Evolutionary conservation across 2,113 vertebrate genomes (phyloP).

Genomic region (Xiphophorus couchianus): DNA sequence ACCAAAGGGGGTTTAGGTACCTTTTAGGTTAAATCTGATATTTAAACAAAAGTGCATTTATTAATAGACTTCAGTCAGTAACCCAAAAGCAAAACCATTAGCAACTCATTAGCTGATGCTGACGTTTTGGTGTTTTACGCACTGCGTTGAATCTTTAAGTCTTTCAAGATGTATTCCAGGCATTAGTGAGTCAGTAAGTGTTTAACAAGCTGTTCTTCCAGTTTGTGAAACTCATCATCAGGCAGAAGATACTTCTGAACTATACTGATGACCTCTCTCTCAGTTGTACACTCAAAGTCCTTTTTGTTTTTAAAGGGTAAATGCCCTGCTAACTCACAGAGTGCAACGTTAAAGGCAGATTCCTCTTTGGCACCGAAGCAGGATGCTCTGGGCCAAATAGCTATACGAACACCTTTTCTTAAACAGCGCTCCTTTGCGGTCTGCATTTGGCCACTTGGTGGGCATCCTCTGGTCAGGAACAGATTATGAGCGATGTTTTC

Average conservation of each 20-base stretch:
- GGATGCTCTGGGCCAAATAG: constrained; percentile 85
- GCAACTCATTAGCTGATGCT: background rate
- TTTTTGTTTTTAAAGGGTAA: constrained; percentile 83
- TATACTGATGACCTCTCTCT: constrained; percentile 75
- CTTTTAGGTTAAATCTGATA: no score
- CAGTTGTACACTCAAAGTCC: constrained; percentile 81
- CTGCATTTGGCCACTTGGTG: constrained; percentile 47
- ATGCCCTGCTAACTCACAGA: constrained; percentile 93
- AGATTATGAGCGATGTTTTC: constrained; percentile 88
- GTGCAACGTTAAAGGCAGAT: constrained; percentile 87
- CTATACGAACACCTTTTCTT: constrained; percentile 81
- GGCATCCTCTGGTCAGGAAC: constrained; percentile 86
- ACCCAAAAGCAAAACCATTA: background rate
- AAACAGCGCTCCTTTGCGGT: constrained; percentile 1
- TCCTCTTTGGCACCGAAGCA: constrained; percentile 86
- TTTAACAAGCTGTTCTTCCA: constrained; percentile 76
- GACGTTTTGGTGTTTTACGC: no score
- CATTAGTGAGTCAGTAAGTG: constrained; percentile 57
- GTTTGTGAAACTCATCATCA: constrained; percentile 68
- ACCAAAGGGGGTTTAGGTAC: background rate
- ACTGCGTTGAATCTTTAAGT: background rate
- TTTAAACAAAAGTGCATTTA: background rate
- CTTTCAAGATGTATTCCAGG: background rate
- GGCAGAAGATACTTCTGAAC: constrained; percentile 81
- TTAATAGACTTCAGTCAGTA: background rate